phyloP scores from a whole-genome alignment of 2,797 vertebrate species.

The Urosaurus nigricauda region DNA sequence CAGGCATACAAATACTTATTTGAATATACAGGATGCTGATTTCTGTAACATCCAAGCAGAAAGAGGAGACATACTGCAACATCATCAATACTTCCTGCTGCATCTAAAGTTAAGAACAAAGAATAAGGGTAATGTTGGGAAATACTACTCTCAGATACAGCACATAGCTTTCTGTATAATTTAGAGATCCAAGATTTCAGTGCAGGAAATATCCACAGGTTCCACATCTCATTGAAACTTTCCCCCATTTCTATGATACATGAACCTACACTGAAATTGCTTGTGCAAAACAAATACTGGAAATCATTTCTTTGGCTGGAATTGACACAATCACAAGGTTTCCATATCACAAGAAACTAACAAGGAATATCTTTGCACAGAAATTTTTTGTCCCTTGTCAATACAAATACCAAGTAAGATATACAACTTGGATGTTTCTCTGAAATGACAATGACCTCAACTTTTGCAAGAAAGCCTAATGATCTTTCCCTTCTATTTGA shows the following conservation, averaged over 20 bases:
- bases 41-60: background rate
- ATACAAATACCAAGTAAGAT: background rate
- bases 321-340: background rate
- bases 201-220: background rate
- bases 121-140: background rate
- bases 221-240: background rate
- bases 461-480: slow-evolving; percentile 6
- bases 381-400: background rate
- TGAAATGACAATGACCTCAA: background rate
- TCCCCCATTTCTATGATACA: background rate
- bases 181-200: background rate
- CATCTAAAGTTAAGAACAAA: background rate
- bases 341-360: background rate
- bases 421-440: background rate
- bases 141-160: background rate
- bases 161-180: background rate
- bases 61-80: background rate
- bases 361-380: background rate
- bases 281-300: background rate
- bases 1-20: background rate
- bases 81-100: background rate
- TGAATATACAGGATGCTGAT: background rate
- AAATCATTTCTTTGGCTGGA: background rate
- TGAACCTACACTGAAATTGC: background rate
- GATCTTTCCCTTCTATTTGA: background rate